phyloP scores from a whole-genome alignment of 2,113 vertebrate genomes.

The Cyprinodon tularosa region DNA sequence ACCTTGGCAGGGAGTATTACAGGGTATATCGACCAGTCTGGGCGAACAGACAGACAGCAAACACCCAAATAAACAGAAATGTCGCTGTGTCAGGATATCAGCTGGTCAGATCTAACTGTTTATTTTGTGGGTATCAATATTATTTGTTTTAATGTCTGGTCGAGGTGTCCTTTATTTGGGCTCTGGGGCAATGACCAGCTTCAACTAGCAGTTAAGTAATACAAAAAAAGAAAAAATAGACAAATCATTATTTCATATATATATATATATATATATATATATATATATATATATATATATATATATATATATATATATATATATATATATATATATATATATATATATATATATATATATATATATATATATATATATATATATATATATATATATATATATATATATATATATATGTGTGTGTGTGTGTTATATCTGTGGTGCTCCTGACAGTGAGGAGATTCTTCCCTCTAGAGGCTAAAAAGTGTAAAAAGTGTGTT shows the following conservation, averaged over 20 bases:
- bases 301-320: too few relatives aligned
- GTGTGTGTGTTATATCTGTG: too few relatives aligned
- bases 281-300: too few relatives aligned
- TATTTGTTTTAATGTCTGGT: conserved; percentile 49
- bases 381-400: background rate
- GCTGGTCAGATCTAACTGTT: conserved; percentile 14
- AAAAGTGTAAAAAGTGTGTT: background rate
- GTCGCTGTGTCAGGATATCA: conserved; percentile 20
- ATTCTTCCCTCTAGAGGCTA: background rate
- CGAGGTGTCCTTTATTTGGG: conserved; percentile 23
- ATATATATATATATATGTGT: background rate
- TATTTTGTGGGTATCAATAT: conserved; percentile 39
- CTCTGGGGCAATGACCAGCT: conserved; percentile 6
- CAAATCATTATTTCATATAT: background rate
- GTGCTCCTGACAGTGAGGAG: too few relatives aligned
- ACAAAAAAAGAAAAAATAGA: background rate
- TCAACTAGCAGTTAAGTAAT: background rate
- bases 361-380: background rate
- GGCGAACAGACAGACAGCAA: conserved; percentile 63
- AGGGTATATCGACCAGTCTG: conserved; percentile 58
- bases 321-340: background rate
- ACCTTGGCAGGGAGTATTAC: conserved; percentile 23
- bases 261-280: too few relatives aligned
- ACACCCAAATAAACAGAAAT: conserved; percentile 44
- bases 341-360: background rate